Conservation (phyloP, 2,113 vertebrate genomes). For the Perognathus longimembris region DNA sequence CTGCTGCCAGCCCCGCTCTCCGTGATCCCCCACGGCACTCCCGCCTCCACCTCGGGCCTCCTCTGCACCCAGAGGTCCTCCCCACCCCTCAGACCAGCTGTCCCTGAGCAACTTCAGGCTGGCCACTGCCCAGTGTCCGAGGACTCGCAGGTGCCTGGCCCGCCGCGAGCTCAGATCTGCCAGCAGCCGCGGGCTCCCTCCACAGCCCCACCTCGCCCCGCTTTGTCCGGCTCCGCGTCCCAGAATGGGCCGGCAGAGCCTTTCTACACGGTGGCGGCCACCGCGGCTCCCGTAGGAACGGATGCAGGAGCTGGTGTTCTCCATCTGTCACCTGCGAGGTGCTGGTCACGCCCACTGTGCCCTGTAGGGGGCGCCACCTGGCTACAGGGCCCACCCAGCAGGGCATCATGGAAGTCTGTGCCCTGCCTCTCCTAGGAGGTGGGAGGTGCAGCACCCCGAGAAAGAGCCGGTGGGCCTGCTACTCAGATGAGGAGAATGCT, state of each 20-base stretch:
- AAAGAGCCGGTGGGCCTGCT: too few relatives aligned
- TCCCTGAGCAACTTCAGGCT: too few relatives aligned
- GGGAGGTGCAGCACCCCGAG: neutral
- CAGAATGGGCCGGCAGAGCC: rapidly evolving
- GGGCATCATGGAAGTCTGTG: neutral
- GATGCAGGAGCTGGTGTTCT: neutral
- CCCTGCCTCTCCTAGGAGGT: neutral
- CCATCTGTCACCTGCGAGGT: neutral
- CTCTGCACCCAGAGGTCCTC: neutral
- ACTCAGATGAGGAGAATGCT: neutral
- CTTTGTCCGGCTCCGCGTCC: neutral
- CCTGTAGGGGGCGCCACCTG: neutral
- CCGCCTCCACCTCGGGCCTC: neutral
- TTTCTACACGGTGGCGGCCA: neutral
- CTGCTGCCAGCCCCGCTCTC: neutral
- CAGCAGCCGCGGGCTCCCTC: neutral
- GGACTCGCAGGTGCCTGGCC: neutral
- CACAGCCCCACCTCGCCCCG: neutral
- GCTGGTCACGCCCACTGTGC: neutral
- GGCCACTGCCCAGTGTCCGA: too few relatives aligned
- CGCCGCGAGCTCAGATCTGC: rapidly evolving
- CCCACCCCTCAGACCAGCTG: neutral
- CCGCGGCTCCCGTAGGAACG: neutral
- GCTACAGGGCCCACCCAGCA: too few relatives aligned
- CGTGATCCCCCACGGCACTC: neutral